Percentiles rank a stretch among this genome's conserved stretches.
phyloP scores from a whole-genome alignment of 2,888 invertebrate species.

The Mesochorus sp. region DNA sequence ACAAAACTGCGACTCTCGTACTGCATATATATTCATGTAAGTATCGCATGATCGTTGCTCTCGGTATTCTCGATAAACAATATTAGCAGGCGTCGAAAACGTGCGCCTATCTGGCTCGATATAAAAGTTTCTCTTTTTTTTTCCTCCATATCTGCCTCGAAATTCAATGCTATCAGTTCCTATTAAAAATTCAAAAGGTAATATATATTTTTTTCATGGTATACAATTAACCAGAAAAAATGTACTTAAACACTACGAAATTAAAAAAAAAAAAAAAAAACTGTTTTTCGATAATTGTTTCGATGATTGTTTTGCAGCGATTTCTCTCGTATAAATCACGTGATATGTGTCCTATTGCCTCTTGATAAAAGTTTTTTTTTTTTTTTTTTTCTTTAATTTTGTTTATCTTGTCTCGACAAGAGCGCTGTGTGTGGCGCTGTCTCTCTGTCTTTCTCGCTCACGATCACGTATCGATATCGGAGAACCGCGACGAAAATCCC shows the following conservation, averaged over 20 bases:
- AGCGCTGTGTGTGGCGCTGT: not conserved
- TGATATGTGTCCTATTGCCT: no score
- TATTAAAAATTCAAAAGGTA: no score
- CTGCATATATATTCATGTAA: not conserved
- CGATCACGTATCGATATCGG: slow-evolving; percentile 22
- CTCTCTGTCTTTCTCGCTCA: not conserved
- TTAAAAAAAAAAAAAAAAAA: no score
- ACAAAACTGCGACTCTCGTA: not conserved
- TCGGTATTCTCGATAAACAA: slow-evolving; percentile 52
- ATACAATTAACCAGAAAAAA: no score
- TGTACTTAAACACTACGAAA: no score
- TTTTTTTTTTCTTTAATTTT: slow-evolving; percentile 11
- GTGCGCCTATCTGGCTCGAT: slow-evolving; percentile 53
- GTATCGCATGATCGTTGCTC: slow-evolving; percentile 33
- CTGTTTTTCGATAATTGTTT: no score
- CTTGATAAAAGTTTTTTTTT: slow-evolving; percentile 2
- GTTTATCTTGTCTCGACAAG: slow-evolving; percentile 24
- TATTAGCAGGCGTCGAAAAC: slow-evolving; percentile 53
- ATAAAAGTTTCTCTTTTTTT: not conserved
- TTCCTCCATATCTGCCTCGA: not conserved
- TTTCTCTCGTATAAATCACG: no score
- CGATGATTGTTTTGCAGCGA: no score
- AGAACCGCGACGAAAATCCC: slow-evolving; percentile 30
- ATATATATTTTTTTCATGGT: no score
- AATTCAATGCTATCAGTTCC: no score